Percentiles rank a stretch among this genome's conserved stretches.
These are phyloP conservation scores for Laupala kohalensis DNA, from an alignment of 1,140 invertebrate species.

Conservation along the genomic window DNA sequence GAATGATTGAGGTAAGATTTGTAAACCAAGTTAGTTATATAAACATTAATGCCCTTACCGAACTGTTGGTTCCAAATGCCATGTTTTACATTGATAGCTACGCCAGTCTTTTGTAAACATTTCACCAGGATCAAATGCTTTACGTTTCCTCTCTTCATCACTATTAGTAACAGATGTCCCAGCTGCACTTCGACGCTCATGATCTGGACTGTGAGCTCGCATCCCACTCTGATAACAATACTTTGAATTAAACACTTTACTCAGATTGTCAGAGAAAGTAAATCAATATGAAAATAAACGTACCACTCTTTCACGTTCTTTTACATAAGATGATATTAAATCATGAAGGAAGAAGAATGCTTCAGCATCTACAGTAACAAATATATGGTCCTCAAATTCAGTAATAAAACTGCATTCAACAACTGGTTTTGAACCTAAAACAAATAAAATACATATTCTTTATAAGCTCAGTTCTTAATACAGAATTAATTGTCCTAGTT, in stretches of 20 bases:
- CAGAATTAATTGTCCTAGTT: too few species aligned
- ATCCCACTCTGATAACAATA: background rate
- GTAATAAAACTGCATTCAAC: constrained; percentile 95
- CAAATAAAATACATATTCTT: too few species aligned
- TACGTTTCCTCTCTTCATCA: constrained; percentile 33
- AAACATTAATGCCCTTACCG: too few species aligned
- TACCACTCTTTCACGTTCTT: constrained; percentile 77
- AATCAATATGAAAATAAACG: constrained; percentile 23
- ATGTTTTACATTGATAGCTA: constrained; percentile 87
- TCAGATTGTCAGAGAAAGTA: background rate
- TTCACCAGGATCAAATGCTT: constrained; percentile 37
- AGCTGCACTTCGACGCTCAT: constrained; percentile 24
- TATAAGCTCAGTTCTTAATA: too few species aligned
- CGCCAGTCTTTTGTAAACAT: constrained; percentile 76
- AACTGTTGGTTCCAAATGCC: constrained; percentile 96
- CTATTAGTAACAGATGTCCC: constrained; percentile 19
- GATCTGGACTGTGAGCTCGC: constrained; percentile 33
- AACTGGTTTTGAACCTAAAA: constrained; percentile 65
- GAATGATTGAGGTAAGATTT: too few species aligned
- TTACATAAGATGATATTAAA: constrained; percentile 88
- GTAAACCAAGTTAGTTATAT: too few species aligned
- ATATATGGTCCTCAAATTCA: constrained; percentile 96
- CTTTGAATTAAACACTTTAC: background rate
- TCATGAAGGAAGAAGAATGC: constrained; percentile 96
- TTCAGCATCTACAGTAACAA: constrained; percentile 94